Evolutionary conservation across 2,113 vertebrate species (phyloP), one percentile per base, ranked within the genome.

Genomic region (Manacus vitellinus): DNA sequence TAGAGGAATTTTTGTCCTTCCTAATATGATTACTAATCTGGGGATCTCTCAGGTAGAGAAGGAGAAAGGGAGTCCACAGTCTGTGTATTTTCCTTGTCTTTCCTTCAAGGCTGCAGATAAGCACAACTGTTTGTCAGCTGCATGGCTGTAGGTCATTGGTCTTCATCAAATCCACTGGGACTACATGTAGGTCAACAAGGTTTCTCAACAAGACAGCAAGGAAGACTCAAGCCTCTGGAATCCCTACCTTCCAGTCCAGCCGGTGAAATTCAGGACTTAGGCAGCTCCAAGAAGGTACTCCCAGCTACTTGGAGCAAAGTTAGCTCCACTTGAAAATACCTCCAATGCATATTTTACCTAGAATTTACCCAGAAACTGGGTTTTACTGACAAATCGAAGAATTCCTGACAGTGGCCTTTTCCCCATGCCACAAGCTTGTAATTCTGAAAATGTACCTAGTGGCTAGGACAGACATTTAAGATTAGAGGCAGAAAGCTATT

Each of bases 401-500:
- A 22, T 81, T 85, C 44, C n/a, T 72, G 33, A 55, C 24, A 65
- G 22, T 19, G 10, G 5, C 71, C 52, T 54, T 86, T 51, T 2
- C 17, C 21, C 39, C 6, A 8, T 33, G 15, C 33, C 24, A 43
- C 43, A 66, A 71, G 47, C 33, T 78, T 92, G 44, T 75, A 67
- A 56, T 75, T 94, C 73, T 82, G 80, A 92, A 87, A 94, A 75
- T 49, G 52, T 65, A 74, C 94, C 93, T 49, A 37, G 41, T 8
- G 3, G 73, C 65, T 92, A 91, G 47, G 66, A 75, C 1, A 0
- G 70, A 75, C 82, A 28, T 92, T 90, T 75, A 41, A 85, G 85
- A 97, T 85, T 85, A 94, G 82, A 95, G 85, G 66, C 90, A 94
- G 74, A 95, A 97, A 94, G 92, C 65, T 94, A 95, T 95, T 95